Conservation (phyloP, 2,888 invertebrate genomes). For the Oxycera nigricornis region DNA sequence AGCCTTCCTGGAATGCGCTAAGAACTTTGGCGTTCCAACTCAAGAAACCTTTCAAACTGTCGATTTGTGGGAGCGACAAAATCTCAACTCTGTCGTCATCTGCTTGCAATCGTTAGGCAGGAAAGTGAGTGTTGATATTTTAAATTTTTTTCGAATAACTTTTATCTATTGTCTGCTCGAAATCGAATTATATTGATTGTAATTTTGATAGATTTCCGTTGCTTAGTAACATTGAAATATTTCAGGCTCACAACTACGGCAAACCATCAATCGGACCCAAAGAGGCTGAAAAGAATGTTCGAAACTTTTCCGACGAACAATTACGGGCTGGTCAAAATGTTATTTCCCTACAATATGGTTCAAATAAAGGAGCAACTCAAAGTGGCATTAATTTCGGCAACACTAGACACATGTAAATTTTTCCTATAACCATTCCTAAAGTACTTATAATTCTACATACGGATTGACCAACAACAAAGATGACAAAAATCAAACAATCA, state of each 20-base stretch:
- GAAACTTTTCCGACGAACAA: slow-evolving; percentile 94
- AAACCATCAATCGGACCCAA: slow-evolving; percentile 94
- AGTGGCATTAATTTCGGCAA: slow-evolving; percentile 97
- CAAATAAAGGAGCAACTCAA: slow-evolving; percentile 97
- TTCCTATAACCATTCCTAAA: slow-evolving; percentile 24
- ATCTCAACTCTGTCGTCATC: slow-evolving; percentile 94
- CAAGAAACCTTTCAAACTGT: slow-evolving; percentile 97
- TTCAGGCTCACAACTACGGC: slow-evolving; percentile 79
- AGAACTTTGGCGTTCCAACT: slow-evolving; percentile 86
- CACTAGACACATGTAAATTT: slow-evolving; percentile 91
- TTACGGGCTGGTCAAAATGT: slow-evolving; percentile 90
- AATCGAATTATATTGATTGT: not conserved
- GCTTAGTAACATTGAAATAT: not conserved
- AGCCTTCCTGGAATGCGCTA: slow-evolving; percentile 85
- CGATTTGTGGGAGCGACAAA: slow-evolving; percentile 96
- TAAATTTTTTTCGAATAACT: no score
- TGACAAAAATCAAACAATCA: slow-evolving; percentile 17
- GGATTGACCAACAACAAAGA: not conserved
- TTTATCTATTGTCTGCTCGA: no score
- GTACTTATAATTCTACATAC: slow-evolving; percentile 25
- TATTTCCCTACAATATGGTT: slow-evolving; percentile 94
- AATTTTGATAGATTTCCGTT: not conserved
- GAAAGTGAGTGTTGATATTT: slow-evolving; percentile 82
- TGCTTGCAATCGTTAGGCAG: slow-evolving; percentile 93
- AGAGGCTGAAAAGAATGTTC: slow-evolving; percentile 93